Base-by-base conservation (phyloP, 2,113 vertebrate species). In the Leptocoma aspasia region DNA sequence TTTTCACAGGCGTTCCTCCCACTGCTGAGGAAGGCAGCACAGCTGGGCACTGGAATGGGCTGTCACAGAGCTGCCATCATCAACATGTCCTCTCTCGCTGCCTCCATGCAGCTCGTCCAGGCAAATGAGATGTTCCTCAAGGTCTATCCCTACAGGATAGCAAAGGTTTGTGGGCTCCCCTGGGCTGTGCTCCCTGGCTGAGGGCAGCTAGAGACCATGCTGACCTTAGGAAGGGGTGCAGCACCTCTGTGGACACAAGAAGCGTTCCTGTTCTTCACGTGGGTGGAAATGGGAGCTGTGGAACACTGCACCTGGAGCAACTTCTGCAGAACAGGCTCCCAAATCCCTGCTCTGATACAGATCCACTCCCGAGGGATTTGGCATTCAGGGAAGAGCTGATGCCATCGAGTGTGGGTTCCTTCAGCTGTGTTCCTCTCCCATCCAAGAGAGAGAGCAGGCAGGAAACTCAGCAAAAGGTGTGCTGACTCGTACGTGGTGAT, bases 31-130 rank as follows among this genome's bases (percentile, higher is more conserved):
- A 90, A 73, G 88, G 98, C 98, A 86, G 98, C 97, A 0, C 96
- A 93, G 44, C 95, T 93, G 87, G 95, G 80, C 64, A 92, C 96
- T 4, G 96, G 97, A 1, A 98, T 98, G 98, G 95, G 97, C 64
- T 98, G 98, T 69, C 98, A 98, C 27, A 95, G 97, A 50, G 98
- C 98, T 47, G 97, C 98, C 7, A 98, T 98, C 44, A 97, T 98
- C 70, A 98, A 98, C 37, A 80, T 99, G 90, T 96, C 96, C 52
- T 98, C 98, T 19, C 66, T 97, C 2, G 93, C 98, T 82, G 98
- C 98, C 57, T 98, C 98, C 69, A 96, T 98, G 90, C 95, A 98
- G 93, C 98, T 98, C 1, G 96, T 97, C 94, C 97, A 97, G 93
- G 98, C 96, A 1, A 97, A 97, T 1, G 37, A 69, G 37, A 70